These are phyloP conservation scores for Opisthocomus hoazin DNA, from an alignment of 2,113 vertebrate species.

Conservation along the genomic window DNA sequence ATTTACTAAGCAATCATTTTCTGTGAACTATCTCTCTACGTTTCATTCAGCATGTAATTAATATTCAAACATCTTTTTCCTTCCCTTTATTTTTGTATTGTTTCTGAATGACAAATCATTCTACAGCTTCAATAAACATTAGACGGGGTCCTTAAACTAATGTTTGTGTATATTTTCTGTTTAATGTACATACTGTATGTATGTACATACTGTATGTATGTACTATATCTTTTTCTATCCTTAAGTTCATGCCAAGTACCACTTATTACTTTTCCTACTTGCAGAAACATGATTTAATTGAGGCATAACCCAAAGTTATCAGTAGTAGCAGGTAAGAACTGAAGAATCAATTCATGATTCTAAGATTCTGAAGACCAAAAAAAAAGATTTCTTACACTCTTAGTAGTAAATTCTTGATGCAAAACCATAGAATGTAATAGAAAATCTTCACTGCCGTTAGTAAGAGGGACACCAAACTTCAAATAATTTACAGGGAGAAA, in stretches of 20 bases:
- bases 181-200: neutral
- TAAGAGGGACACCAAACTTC: neutral
- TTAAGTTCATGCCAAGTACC: neutral
- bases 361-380: neutral
- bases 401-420: neutral
- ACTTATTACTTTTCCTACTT: neutral
- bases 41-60: slow-evolving; percentile 32
- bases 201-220: neutral
- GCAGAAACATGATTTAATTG: neutral
- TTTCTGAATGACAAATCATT: slow-evolving; percentile 55
- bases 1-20: slow-evolving; percentile 5
- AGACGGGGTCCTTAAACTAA: slow-evolving; percentile 6
- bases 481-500: neutral
- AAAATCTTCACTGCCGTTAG: neutral
- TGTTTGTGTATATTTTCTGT: slow-evolving; percentile 21
- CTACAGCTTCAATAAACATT: slow-evolving; percentile 32
- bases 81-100: slow-evolving; percentile 9
- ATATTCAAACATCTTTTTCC: slow-evolving; percentile 40
- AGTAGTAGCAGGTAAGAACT: neutral
- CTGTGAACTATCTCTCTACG: neutral
- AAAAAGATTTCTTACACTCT: neutral
- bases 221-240: neutral
- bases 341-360: neutral
- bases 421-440: neutral
- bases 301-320: neutral